These are phyloP conservation scores for Petrosia ficiformis DNA, from an alignment of 37 sponge, comb jelly and placozoan genomes.

Conservation along the genomic window DNA sequence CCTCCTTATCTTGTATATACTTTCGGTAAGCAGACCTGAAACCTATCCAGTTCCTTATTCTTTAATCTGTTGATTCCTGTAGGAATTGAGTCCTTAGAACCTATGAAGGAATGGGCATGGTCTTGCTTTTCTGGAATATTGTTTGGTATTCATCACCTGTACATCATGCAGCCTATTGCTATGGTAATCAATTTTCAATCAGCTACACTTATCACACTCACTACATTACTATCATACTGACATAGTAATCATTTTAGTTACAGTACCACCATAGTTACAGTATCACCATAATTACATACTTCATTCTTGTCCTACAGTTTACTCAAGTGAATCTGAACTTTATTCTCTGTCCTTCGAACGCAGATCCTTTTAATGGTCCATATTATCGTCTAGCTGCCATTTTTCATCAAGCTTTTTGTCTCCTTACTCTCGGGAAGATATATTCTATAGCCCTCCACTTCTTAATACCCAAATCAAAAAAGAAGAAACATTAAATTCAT, in stretches of 20 bases:
- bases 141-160: conserved; percentile 85
- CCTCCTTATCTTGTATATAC: conserved; percentile 80
- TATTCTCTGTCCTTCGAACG: conserved; percentile 72
- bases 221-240: too few species aligned
- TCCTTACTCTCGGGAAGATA: conserved; percentile 64
- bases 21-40: conserved; percentile 66
- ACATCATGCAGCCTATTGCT: conserved; percentile 75
- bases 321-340: conserved; percentile 88
- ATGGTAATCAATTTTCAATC: too few species aligned
- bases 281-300: background rate
- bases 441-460: conserved; percentile 32
- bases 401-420: conserved; percentile 68
- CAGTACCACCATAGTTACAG: too few species aligned
- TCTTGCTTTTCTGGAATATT: conserved; percentile 61
- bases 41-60: background rate
- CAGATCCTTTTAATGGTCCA: conserved; percentile 85
- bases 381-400: conserved; percentile 74
- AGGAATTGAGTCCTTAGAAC: conserved; percentile 74
- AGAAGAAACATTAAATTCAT: background rate
- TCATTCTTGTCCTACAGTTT: conserved; percentile 24
- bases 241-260: background rate
- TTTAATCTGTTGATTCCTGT: background rate
- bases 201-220: too few species aligned
- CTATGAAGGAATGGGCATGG: conserved; percentile 79
- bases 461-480: background rate